Conservation (phyloP, 2,113 vertebrate species). For the Hyla sarda region DNA sequence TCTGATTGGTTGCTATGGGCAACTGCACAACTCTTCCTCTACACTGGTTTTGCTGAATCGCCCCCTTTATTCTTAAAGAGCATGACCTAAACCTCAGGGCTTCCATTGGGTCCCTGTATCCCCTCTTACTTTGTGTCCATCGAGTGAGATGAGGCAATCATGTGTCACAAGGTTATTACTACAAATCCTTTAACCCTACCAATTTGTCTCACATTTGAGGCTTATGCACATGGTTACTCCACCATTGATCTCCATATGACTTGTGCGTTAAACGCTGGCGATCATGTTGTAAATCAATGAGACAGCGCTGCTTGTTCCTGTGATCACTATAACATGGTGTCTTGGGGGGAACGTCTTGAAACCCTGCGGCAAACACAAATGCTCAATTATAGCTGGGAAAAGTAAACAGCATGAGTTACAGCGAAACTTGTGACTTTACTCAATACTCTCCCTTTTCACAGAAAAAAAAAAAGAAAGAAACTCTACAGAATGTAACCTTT, state of each 20-base stretch:
- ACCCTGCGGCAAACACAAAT: background rate
- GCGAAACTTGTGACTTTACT: background rate
- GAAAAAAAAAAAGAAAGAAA: background rate
- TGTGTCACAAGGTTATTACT: background rate
- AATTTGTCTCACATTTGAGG: background rate
- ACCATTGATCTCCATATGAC: background rate
- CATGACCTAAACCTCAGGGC: background rate
- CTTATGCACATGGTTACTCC: background rate
- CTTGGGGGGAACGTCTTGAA: background rate
- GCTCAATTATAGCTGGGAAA: conserved; percentile 22
- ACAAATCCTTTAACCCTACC: background rate
- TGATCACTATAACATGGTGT: background rate
- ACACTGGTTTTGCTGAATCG: too few species aligned
- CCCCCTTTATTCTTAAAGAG: background rate
- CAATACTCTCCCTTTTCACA: background rate
- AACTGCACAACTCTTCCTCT: too few species aligned
- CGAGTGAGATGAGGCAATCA: background rate
- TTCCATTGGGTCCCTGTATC: background rate
- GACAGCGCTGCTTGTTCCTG: background rate
- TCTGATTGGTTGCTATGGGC: too few species aligned
- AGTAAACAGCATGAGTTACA: conserved; percentile 33
- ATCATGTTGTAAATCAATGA: conserved; percentile 7
- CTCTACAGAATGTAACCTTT: background rate
- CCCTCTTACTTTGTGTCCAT: background rate
- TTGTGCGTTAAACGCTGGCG: background rate